Conservation (phyloP, 1,140 invertebrate species). For the Brachionus plicatilis region DNA sequence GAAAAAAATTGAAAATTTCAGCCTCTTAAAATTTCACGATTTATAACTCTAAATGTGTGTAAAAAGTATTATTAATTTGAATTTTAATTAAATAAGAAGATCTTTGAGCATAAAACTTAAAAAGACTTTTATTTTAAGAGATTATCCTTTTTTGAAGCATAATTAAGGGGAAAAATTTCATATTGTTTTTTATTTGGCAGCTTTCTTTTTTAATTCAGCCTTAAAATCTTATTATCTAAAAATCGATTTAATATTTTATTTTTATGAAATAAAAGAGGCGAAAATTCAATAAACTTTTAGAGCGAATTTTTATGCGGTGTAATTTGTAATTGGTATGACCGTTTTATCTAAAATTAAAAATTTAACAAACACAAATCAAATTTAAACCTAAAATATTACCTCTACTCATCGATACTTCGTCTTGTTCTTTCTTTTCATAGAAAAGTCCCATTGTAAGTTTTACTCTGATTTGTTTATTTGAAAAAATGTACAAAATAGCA, state of each 20-base stretch:
- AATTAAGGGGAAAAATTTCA: background rate
- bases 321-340: background rate
- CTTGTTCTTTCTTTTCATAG: constrained; percentile 4
- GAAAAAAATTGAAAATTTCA: background rate
- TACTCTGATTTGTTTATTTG: constrained; percentile 34
- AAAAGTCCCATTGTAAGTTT: constrained; percentile 1
- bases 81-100: background rate
- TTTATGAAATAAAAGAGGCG: background rate
- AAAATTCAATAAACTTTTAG: background rate
- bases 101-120: background rate
- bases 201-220: background rate
- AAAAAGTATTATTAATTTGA: background rate
- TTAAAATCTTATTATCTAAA: background rate
- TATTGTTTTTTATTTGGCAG: background rate
- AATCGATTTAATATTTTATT: background rate
- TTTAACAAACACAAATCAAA: background rate
- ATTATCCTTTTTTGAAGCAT: background rate
- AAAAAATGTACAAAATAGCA: constrained; percentile 36
- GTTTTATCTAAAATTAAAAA: constrained; percentile 22
- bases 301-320: background rate
- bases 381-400: background rate
- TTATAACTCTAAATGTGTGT: background rate
- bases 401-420: constrained; percentile 16
- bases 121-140: background rate
- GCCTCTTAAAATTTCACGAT: background rate